Evolutionary conservation across 2,797 vertebrate species (phyloP).

Genomic region (Argya squamiceps): DNA sequence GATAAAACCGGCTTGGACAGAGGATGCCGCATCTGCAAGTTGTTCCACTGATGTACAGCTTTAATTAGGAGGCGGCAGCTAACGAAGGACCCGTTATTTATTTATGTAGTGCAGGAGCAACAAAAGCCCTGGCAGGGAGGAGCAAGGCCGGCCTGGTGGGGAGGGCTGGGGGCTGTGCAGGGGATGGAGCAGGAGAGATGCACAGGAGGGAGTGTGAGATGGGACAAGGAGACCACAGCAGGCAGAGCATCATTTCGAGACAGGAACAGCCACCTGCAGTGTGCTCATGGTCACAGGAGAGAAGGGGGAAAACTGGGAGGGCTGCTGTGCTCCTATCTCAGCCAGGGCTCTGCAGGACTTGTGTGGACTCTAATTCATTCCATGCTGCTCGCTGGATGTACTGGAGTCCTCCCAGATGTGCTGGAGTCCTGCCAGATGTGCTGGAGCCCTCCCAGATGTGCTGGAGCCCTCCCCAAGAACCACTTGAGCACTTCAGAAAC

Average conservation of each 20-base stretch:
- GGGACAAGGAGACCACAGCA: neutral
- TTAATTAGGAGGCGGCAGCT: slow-evolving; percentile 69
- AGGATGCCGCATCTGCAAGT: slow-evolving; percentile 52
- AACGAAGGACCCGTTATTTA: slow-evolving; percentile 58
- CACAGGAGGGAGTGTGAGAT: neutral
- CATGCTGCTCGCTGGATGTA: neutral
- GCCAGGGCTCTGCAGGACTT: neutral
- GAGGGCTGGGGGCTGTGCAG: neutral
- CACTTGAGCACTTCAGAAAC: slow-evolving; percentile 50
- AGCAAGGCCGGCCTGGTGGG: neutral
- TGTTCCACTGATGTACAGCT: slow-evolving; percentile 68
- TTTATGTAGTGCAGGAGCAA: slow-evolving; percentile 2
- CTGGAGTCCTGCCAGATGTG: neutral
- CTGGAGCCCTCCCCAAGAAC: neutral
- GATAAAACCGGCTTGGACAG: slow-evolving; percentile 21
- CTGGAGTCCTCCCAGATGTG: neutral
- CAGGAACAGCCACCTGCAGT: neutral
- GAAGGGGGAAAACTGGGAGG: neutral
- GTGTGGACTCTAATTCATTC: slow-evolving; percentile 11
- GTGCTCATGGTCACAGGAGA: neutral
- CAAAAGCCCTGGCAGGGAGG: neutral
- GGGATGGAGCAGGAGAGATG: neutral
- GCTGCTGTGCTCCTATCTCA: neutral
- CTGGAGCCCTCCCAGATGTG: neutral
- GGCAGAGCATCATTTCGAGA: neutral